phyloP scores from a whole-genome alignment of 2,888 invertebrate species.

The Gnatocerus cornutus region DNA sequence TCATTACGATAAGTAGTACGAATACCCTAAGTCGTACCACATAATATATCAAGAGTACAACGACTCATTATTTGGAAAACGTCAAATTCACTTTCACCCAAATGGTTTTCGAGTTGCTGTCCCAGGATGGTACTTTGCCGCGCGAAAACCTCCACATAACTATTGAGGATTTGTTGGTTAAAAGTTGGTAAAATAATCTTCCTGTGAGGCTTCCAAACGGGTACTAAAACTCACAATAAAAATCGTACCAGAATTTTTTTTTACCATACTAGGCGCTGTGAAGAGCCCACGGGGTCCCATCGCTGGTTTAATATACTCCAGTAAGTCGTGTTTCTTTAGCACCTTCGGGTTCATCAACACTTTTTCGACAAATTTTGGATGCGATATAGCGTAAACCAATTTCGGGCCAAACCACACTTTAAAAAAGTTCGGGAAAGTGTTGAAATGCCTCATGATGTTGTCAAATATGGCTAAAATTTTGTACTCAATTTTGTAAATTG shows the following conservation, averaged over 20 bases:
- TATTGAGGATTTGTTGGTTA: slow-evolving; percentile 77
- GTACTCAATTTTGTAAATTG: background rate
- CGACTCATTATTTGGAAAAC: slow-evolving; percentile 74
- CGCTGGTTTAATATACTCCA: background rate
- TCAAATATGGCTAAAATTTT: background rate
- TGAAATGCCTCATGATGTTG: background rate
- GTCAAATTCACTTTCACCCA: slow-evolving; percentile 71
- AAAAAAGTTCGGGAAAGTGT: background rate
- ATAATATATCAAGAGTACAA: slow-evolving; percentile 78
- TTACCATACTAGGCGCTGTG: background rate
- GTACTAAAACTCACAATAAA: slow-evolving; percentile 68
- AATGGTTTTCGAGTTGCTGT: slow-evolving; percentile 69
- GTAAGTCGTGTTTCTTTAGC: background rate
- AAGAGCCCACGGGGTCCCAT: background rate
- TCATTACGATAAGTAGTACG: background rate
- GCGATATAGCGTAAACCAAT: background rate
- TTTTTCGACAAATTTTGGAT: slow-evolving; percentile 1
- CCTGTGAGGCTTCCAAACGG: slow-evolving; percentile 76
- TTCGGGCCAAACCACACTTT: slow-evolving; percentile 2
- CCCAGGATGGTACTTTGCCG: slow-evolving; percentile 49
- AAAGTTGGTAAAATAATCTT: slow-evolving; percentile 78
- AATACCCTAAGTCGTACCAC: slow-evolving; percentile 69
- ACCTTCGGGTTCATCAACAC: background rate
- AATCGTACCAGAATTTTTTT: background rate
- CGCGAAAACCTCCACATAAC: slow-evolving; percentile 77